These are phyloP conservation scores for Hyalella azteca DNA, from an alignment of 2,888 invertebrate species.

Conservation along the genomic window DNA sequence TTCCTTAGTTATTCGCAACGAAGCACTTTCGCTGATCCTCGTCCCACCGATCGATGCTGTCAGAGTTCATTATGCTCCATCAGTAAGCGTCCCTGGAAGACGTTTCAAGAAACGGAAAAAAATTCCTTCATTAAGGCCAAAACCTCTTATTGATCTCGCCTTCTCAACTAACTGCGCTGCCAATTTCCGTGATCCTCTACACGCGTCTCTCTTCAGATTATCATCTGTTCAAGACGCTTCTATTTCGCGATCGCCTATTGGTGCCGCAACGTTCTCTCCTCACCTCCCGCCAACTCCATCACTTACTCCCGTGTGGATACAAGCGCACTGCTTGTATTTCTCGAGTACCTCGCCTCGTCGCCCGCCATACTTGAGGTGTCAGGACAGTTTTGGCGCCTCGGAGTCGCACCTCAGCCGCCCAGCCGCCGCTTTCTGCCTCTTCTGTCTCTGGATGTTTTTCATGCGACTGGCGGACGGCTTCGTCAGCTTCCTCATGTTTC, in stretches of 20 bases:
- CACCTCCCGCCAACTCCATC: not conserved
- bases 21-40: not conserved
- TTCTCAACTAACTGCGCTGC: not conserved
- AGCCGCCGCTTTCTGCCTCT: constrained; percentile 8
- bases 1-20: too few species aligned
- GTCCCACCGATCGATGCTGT: not conserved
- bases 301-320: not conserved
- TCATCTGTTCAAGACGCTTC: too few species aligned
- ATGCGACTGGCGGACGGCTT: constrained; percentile 12
- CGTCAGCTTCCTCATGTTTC: not conserved
- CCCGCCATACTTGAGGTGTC: not conserved
- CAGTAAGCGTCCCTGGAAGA: too few species aligned
- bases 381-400: constrained; percentile 28
- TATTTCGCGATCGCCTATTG: too few species aligned
- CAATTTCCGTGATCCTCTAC: not conserved
- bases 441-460: constrained; percentile 17
- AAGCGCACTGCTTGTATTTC: not conserved
- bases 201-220: not conserved
- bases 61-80: not conserved
- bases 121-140: not conserved
- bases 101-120: not conserved
- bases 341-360: not conserved
- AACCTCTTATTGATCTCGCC: constrained; percentile 1
- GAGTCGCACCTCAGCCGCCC: not conserved
- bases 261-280: too few species aligned